These are phyloP conservation scores for Horisme vitalbata DNA, from an alignment of 2,888 invertebrate genomes.

Conservation along the genomic window DNA sequence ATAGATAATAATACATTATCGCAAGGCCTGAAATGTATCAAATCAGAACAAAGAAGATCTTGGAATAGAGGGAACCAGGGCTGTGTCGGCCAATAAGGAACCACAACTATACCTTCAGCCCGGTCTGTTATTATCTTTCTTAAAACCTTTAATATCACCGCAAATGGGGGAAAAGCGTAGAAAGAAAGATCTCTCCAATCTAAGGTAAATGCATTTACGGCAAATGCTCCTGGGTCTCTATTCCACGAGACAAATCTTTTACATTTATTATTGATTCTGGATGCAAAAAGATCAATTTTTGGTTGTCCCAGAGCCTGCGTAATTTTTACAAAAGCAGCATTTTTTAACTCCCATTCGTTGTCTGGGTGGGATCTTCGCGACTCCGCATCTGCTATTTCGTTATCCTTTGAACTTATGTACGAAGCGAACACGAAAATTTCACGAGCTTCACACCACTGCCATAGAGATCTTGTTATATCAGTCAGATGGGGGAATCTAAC, in stretches of 20 bases:
- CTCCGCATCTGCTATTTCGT: too few species aligned
- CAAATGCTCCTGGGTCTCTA: slow-evolving; percentile 29
- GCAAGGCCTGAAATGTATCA: neutral
- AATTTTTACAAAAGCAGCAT: neutral
- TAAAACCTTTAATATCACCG: slow-evolving; percentile 23
- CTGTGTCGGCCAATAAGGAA: neutral
- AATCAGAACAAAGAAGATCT: neutral
- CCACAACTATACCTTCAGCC: neutral
- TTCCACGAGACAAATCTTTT: slow-evolving; percentile 30
- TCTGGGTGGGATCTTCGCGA: neutral
- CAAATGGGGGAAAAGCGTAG: slow-evolving; percentile 35
- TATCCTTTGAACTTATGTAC: too few species aligned
- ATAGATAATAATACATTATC: neutral
- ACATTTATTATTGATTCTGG: slow-evolving; percentile 33
- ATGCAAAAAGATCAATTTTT: slow-evolving; percentile 34
- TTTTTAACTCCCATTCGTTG: neutral
- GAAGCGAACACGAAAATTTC: too few species aligned
- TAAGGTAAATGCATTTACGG: slow-evolving; percentile 35
- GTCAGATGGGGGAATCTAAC: slow-evolving; percentile 35
- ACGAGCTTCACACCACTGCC: neutral
- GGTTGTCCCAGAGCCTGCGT: slow-evolving; percentile 21
- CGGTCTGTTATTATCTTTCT: neutral
- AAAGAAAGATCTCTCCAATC: slow-evolving; percentile 27
- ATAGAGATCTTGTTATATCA: neutral
- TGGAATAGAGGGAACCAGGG: neutral